Base-by-base conservation (phyloP, 2,888 invertebrate genomes). In the Agriopis leucophaearia region DNA sequence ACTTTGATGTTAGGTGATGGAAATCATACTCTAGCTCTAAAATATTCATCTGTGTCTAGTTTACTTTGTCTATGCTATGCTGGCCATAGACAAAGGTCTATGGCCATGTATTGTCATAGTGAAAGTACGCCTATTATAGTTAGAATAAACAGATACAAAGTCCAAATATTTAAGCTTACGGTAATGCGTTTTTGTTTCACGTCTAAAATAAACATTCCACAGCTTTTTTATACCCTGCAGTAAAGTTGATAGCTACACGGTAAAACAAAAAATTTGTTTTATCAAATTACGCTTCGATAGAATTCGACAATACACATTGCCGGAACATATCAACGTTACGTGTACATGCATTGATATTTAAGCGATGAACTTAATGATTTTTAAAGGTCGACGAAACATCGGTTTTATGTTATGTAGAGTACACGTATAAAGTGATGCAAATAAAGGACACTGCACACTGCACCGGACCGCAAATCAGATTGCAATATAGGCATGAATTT, bases 341-440 rank as follows among this genome's bases (percentile, higher is more conserved):
- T 36, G 52, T 55, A 52, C 45, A 38, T 55, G 52, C 47, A 50
- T 27, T 64, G 51, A 60, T 64, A 60, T 54, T 51, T 38, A 44
- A n/a, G 27, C 54, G n/a, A 58, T 18, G 55, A 56, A 42, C 42
- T 36, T 35, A 50, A 64, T 50, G 64, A 38, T 44, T 57, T 38
- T 42, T 51, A 51, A 64, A 64, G 56, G 64, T 64, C 50, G 47
- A 16, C 50, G 56, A 42, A 48, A 50, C 56, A 56, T 64, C 42
- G 38, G 15, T 35, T 13, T 42, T 15, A 18, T 44, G 42, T 55
- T 42, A 44, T 42, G 38, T 27, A 27, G 27, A 18, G 12, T 27
- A 1, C 50, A 50, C 13, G 5, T 50, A 27, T 35, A 27, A 52
- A 52, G 38, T 52, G 36, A 35, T 35, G 52, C 13, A 38, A 38